Evolutionary conservation across 2,113 vertebrate genomes (phyloP).

Genomic region (Anoura caudifer): DNA sequence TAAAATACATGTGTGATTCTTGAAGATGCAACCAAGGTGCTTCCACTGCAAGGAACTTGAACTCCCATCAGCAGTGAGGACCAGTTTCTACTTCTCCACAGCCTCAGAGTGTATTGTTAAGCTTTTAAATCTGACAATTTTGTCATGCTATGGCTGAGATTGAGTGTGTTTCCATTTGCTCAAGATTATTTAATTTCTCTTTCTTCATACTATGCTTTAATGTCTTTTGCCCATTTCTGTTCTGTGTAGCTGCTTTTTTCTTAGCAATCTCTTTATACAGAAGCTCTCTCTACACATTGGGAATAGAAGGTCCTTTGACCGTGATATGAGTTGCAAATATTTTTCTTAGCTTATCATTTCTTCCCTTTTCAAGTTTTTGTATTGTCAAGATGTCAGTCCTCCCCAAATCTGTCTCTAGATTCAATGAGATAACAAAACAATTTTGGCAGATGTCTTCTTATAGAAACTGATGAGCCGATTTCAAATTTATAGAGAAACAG

Average conservation of each 20-base stretch:
- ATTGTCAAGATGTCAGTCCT: background rate
- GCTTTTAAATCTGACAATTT: background rate
- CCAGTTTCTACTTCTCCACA: background rate
- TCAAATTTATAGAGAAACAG: background rate
- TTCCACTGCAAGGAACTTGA: background rate
- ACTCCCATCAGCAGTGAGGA: background rate
- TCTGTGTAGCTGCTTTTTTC: background rate
- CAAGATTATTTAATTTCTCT: background rate
- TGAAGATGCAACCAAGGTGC: background rate
- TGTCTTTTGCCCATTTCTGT: background rate
- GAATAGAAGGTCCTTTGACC: background rate
- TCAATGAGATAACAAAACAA: background rate
- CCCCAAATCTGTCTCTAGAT: background rate
- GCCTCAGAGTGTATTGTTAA: background rate
- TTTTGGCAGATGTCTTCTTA: background rate
- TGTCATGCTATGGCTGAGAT: background rate
- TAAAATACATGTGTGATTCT: background rate
- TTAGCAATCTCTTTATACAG: background rate
- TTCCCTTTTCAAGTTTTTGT: background rate
- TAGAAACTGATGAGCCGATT: background rate
- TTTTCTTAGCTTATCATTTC: background rate
- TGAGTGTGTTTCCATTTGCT: background rate
- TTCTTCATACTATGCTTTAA: background rate
- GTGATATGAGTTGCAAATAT: slow-evolving; percentile 16
- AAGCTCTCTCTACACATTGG: background rate